phyloP scores from a whole-genome alignment of 2,888 invertebrate genomes.

The Chromoteleia sp. region DNA sequence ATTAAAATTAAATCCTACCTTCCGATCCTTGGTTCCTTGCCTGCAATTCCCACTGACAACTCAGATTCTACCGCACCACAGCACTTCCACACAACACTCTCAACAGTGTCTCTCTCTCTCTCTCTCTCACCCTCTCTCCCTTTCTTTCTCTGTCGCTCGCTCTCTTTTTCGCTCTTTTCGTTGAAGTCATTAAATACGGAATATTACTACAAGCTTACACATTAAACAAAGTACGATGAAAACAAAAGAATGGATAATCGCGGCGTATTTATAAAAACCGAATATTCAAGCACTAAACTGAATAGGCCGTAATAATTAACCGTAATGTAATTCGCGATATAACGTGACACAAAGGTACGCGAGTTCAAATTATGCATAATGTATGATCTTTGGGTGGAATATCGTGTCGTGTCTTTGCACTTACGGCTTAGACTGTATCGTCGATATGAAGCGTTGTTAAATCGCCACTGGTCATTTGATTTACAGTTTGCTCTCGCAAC shows the following conservation, averaged over 20 bases:
- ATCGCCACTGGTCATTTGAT: slow-evolving; percentile 24
- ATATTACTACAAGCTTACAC: slow-evolving; percentile 2
- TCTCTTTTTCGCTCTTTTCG: too few relatives aligned
- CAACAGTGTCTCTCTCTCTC: background rate
- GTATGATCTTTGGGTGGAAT: slow-evolving; percentile 34
- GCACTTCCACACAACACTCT: slow-evolving; percentile 73
- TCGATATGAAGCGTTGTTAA: slow-evolving; percentile 30
- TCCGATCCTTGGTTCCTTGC: background rate
- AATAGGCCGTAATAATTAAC: slow-evolving; percentile 44
- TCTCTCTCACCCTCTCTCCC: too few relatives aligned
- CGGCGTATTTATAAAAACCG: slow-evolving; percentile 12
- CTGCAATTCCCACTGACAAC: slow-evolving; percentile 4
- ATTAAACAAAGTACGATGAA: slow-evolving; percentile 20
- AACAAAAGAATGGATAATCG: slow-evolving; percentile 48
- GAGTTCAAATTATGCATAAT: slow-evolving; percentile 59
- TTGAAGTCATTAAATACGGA: slow-evolving; percentile 24
- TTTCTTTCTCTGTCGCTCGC: too few relatives aligned
- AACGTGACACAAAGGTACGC: slow-evolving; percentile 40
- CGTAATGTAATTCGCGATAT: slow-evolving; percentile 51
- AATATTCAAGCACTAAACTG: slow-evolving; percentile 44
- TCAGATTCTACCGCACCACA: slow-evolving; percentile 60
- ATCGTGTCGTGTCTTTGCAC: slow-evolving; percentile 49
- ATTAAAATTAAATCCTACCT: slow-evolving; percentile 61
- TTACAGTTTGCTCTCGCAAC: slow-evolving; percentile 33
- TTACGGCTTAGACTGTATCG: slow-evolving; percentile 32